These are phyloP conservation scores for Drosophila varians DNA, from an alignment of 1,140 invertebrate species.

Conservation along the genomic window DNA sequence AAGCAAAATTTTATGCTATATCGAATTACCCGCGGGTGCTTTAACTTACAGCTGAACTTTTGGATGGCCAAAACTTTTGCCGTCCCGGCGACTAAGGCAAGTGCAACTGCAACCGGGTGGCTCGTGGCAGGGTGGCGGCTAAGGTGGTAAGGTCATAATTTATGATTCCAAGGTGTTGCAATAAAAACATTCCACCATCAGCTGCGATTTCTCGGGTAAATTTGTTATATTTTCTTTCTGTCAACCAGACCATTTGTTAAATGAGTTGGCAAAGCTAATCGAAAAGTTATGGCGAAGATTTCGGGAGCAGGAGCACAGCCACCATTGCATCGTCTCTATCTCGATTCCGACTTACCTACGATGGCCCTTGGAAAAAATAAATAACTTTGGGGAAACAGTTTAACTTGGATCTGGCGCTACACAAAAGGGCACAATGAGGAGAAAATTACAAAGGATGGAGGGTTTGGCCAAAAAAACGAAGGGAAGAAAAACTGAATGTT, in stretches of 20 bases:
- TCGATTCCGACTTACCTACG: slow-evolving; percentile 21
- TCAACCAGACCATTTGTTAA: slow-evolving; percentile 78
- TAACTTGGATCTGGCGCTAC: slow-evolving; percentile 19
- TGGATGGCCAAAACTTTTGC: slow-evolving; percentile 52
- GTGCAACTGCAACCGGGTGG: slow-evolving; percentile 10
- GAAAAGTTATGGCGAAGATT: slow-evolving; percentile 61
- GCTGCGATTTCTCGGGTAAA: slow-evolving; percentile 43
- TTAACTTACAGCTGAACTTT: slow-evolving; percentile 74
- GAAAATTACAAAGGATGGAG: slow-evolving; percentile 24
- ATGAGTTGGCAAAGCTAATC: slow-evolving; percentile 80
- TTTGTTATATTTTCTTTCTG: slow-evolving; percentile 79
- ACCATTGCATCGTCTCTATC: slow-evolving; percentile 51
- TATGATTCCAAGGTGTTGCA: slow-evolving; percentile 80
- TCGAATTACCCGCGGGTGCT: slow-evolving; percentile 81
- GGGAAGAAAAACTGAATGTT: slow-evolving; percentile 38
- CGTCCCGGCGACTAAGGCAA: slow-evolving; percentile 4
- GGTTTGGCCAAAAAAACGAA: not conserved
- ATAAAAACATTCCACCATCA: slow-evolving; percentile 58
- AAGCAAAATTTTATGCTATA: slow-evolving; percentile 83
- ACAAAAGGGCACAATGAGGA: slow-evolving; percentile 58
- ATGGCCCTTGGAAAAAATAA: slow-evolving; percentile 45
- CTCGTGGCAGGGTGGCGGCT: not conserved
- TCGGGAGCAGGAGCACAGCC: not conserved
- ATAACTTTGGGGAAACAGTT: slow-evolving; percentile 61
- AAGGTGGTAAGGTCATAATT: slow-evolving; percentile 50